Evolutionary conservation across 1,140 invertebrate genomes (phyloP), one percentile per base, ranked within the genome.

Genomic region (Rhynchophorus ferrugineus): DNA sequence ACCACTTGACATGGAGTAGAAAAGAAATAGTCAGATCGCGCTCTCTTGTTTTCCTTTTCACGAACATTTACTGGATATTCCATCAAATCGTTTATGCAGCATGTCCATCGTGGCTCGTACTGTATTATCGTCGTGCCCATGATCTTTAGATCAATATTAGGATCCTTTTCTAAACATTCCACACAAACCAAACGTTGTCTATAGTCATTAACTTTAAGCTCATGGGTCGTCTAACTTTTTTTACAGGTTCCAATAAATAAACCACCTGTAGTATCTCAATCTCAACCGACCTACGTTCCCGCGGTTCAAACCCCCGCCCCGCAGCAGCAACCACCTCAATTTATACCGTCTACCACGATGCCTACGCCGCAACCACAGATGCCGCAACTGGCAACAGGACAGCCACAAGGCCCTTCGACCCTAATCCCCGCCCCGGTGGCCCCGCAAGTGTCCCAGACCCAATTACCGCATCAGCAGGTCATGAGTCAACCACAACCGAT

Each of bases 241-340:
- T 48, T 33, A 33, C 17, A 51, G 49, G 49, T 51, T 29, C 33
- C 41, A 20, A 9, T 38, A 21, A 13, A 37, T 3, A 54, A 51
- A 34, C 33, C 13, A 33, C 9, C 43, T 24, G 3, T 39, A 13
- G 21, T 36, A n/a, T 13, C 41, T 9, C 34, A 47, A 41, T 41
- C 56, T 7, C 51, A 46, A 22, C 13, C 43, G 6, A 41, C 39
- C 6, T 53, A 14, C 21, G 17, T 41, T 7, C 5, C 52, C 2
- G 18, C 45, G 2, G 6, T 41, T 8, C 50, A 45, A 35, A 44
- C 46, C 16, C 52, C 52, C 0, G 46, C 46, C 9, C 19, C 44
- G 5, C 43, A 45, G 13, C 37, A 43, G 19, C 7, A n/a, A 29
- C 3, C 22, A 29, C 20, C 53, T 37, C 45, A 55, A 11, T 49